phyloP scores from a whole-genome alignment of 2,797 vertebrate species.

The Silurus lanzhouensis region DNA sequence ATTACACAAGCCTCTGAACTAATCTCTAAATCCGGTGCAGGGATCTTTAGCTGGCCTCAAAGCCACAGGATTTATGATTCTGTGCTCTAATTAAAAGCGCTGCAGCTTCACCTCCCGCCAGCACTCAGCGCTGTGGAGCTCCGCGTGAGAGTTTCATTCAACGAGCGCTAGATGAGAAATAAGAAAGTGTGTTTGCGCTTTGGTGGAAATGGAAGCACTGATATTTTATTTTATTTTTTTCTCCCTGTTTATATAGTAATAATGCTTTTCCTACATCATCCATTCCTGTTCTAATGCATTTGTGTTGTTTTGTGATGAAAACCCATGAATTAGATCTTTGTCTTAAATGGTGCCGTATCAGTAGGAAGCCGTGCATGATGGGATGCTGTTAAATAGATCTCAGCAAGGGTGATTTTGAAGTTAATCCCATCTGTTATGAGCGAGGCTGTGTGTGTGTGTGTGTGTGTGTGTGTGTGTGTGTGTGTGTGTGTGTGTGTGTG shows the following conservation, averaged over 20 bases:
- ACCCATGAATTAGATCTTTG: constrained; percentile 1
- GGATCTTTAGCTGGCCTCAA: constrained; percentile 75
- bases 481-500: background rate
- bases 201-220: no score
- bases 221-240: background rate
- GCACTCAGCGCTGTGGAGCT: constrained; percentile 59
- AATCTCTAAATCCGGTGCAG: constrained; percentile 80
- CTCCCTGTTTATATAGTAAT: no score
- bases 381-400: constrained; percentile 65
- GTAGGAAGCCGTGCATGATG: constrained; percentile 65
- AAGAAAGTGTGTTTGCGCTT: no score
- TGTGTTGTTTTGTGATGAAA: background rate
- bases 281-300: background rate
- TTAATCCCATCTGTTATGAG: constrained; percentile 55
- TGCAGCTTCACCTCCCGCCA: constrained; percentile 56
- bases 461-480: background rate
- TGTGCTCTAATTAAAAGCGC: constrained; percentile 72
- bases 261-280: no score
- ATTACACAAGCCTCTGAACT: constrained; percentile 75
- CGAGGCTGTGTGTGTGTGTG: background rate
- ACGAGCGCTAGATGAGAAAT: background rate
- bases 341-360: background rate
- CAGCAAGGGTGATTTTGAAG: constrained; percentile 63
- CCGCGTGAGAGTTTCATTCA: background rate
- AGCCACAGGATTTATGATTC: constrained; percentile 76